phyloP scores from a whole-genome alignment of 2,888 invertebrate species.

The Apamea anceps region DNA sequence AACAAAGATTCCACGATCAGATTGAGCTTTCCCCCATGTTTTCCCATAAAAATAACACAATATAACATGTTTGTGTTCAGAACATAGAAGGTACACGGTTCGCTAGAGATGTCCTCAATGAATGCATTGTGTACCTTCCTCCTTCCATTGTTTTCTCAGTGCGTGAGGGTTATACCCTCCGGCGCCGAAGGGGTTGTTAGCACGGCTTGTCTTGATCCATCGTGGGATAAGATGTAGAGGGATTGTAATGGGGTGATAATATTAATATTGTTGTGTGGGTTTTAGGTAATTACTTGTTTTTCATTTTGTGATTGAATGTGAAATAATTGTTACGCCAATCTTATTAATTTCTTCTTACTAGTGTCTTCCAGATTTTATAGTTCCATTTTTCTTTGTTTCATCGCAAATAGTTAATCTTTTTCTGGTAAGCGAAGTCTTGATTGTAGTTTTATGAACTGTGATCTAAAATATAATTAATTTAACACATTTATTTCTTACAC shows the following conservation, averaged over 20 bases:
- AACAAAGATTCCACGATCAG: conserved; percentile 13
- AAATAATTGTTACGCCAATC: not conserved
- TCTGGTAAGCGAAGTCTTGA: too few species aligned
- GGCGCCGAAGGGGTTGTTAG: conserved; percentile 41
- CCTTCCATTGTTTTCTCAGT: conserved; percentile 38
- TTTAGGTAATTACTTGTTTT: not conserved
- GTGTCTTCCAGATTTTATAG: not conserved
- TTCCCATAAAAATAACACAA: conserved; percentile 9
- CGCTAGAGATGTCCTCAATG: conserved; percentile 47
- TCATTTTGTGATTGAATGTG: not conserved
- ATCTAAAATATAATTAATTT: too few species aligned
- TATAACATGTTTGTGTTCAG: conserved; percentile 30
- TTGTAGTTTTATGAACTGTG: too few species aligned
- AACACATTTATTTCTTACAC: too few species aligned
- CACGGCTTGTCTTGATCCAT: conserved; percentile 38
- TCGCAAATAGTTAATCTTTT: not conserved
- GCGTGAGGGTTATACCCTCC: conserved; percentile 48
- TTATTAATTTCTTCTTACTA: not conserved
- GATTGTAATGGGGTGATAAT: conserved; percentile 40
- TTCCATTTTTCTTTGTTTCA: too few species aligned
- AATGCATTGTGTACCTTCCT: conserved; percentile 52
- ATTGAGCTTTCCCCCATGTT: conserved; percentile 2
- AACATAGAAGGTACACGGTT: conserved; percentile 14
- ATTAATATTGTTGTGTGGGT: conserved; percentile 20
- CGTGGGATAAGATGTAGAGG: conserved; percentile 30